phyloP scores from a whole-genome alignment of 2,113 vertebrate genomes.

The Gnathochromis pfefferi region DNA sequence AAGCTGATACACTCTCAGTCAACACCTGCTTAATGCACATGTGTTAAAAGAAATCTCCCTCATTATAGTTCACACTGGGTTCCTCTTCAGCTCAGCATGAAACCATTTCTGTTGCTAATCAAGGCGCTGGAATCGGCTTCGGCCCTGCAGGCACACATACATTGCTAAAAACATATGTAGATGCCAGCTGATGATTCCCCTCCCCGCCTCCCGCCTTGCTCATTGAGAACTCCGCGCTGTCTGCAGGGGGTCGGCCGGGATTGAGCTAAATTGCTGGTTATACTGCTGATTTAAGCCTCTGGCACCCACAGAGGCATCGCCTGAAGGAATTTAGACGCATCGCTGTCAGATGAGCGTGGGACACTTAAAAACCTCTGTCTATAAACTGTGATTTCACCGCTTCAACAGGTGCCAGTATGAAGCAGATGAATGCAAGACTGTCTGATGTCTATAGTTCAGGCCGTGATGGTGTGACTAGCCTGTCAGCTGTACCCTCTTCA shows the following conservation, averaged over 20 bases:
- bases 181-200: neutral
- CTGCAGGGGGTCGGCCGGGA: neutral
- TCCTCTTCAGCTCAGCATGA: slow-evolving; percentile 1
- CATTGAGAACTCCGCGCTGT: neutral
- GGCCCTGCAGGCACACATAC: neutral
- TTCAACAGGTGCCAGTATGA: neutral
- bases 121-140: neutral
- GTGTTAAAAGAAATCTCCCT: slow-evolving; percentile 19
- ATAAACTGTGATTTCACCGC: neutral
- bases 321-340: neutral
- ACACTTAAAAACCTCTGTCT: slow-evolving; percentile 5
- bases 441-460: neutral
- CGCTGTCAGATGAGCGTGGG: neutral
- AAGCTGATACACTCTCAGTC: neutral
- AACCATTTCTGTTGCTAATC: neutral
- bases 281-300: neutral
- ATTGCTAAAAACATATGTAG: neutral
- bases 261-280: neutral
- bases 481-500: slow-evolving; percentile 5
- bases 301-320: neutral
- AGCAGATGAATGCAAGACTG: neutral
- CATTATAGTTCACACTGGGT: neutral
- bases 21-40: slow-evolving; percentile 5
- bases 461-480: neutral
- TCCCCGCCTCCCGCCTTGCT: neutral